phyloP scores from a whole-genome alignment of 2,888 invertebrate genomes.

The Caenorhabditis virilis region DNA sequence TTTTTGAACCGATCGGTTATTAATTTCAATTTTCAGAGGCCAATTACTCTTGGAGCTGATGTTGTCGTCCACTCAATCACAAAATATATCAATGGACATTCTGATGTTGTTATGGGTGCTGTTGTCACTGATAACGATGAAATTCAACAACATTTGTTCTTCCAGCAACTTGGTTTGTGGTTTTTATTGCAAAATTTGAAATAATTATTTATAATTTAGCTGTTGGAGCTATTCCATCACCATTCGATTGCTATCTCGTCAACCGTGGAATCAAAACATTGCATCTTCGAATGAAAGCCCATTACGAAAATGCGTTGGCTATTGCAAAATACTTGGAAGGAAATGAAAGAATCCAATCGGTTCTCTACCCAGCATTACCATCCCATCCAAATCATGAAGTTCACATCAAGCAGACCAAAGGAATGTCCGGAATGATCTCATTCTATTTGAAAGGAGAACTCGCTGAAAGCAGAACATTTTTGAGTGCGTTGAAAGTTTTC shows the following conservation, averaged over 20 bases:
- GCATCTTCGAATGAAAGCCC: constrained; percentile 86
- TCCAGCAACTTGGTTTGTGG: constrained; percentile 70
- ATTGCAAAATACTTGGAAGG: constrained; percentile 83
- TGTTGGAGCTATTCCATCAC: constrained; percentile 89
- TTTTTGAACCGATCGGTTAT: background rate
- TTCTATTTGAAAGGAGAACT: constrained; percentile 83
- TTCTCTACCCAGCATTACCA: constrained; percentile 74
- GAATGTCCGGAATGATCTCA: constrained; percentile 87
- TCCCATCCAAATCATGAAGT: constrained; percentile 86
- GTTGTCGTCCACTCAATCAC: constrained; percentile 88
- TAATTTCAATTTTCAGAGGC: constrained; percentile 75
- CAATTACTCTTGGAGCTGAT: constrained; percentile 88
- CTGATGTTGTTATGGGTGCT: constrained; percentile 95
- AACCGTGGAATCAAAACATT: constrained; percentile 89
- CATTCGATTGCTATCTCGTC: constrained; percentile 92
- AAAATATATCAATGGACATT: constrained; percentile 98
- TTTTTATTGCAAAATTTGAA: background rate
- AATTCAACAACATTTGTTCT: constrained; percentile 78
- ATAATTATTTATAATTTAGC: constrained; percentile 72
- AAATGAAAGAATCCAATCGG: constrained; percentile 76
- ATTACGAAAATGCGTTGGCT: constrained; percentile 79
- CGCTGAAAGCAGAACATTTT: constrained; percentile 78
- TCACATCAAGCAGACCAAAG: constrained; percentile 79
- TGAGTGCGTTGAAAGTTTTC: constrained; percentile 80
- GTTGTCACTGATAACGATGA: constrained; percentile 79